phyloP scores from a whole-genome alignment of 2,113 vertebrate species.

The Natator depressus region DNA sequence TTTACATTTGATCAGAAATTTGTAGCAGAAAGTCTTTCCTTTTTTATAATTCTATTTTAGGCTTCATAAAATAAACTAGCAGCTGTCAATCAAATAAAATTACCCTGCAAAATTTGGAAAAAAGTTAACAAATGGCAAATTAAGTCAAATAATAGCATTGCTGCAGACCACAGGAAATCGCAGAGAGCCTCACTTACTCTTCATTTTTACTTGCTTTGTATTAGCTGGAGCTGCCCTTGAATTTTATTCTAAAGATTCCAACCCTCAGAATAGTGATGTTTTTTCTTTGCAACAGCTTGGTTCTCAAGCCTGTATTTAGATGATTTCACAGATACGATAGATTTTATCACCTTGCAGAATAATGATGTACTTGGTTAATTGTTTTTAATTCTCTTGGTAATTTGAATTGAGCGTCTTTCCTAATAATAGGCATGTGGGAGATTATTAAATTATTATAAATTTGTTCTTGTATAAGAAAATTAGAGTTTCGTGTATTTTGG shows the following conservation, averaged over 20 bases:
- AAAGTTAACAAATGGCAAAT: not conserved
- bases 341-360: not conserved
- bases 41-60: not conserved
- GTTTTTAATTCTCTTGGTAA: slow-evolving; percentile 23
- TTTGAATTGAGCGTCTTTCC: not conserved
- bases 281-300: not conserved
- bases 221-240: not conserved
- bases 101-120: not conserved
- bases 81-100: not conserved
- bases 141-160: not conserved
- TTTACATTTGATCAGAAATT: not conserved
- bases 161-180: not conserved
- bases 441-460: not conserved
- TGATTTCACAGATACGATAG: not conserved
- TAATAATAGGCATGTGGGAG: slow-evolving; percentile 13
- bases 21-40: not conserved
- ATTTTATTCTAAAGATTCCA: not conserved
- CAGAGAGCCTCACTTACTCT: not conserved
- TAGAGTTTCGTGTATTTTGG: not conserved
- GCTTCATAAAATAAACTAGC: not conserved
- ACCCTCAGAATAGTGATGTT: not conserved
- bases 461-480: not conserved
- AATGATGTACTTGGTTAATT: not conserved
- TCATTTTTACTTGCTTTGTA: not conserved
- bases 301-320: fast-evolving